These are phyloP conservation scores for Hirtodrosophila confusa DNA, from an alignment of 2,888 invertebrate genomes.

Conservation along the genomic window DNA sequence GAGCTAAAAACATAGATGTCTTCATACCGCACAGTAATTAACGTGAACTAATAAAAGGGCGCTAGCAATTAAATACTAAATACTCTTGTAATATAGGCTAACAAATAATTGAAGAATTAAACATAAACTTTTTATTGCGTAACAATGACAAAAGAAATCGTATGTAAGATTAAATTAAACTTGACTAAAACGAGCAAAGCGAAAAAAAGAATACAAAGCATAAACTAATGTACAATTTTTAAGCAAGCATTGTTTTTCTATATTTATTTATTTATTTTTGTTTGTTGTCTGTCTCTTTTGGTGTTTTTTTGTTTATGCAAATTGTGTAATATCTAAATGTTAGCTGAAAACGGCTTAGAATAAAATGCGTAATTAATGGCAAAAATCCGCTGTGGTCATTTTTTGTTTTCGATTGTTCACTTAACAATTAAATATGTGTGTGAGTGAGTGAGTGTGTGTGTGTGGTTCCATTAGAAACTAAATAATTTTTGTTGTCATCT, in stretches of 20 bases:
- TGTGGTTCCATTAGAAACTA: slow-evolving; percentile 61
- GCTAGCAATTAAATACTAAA: slow-evolving; percentile 41
- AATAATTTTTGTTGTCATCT: slow-evolving; percentile 59
- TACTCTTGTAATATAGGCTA: slow-evolving; percentile 37
- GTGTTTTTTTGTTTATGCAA: slow-evolving; percentile 49
- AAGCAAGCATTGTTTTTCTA: slow-evolving; percentile 14
- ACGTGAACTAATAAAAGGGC: slow-evolving; percentile 47
- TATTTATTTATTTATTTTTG: slow-evolving; percentile 14
- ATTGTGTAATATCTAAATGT: slow-evolving; percentile 39
- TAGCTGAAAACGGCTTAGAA: slow-evolving; percentile 63
- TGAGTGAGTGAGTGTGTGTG: slow-evolving; percentile 15
- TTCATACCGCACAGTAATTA: slow-evolving; percentile 65
- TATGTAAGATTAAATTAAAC: slow-evolving; percentile 23
- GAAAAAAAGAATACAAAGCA: slow-evolving; percentile 23
- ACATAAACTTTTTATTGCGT: slow-evolving; percentile 45
- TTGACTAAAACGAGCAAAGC: slow-evolving; percentile 34
- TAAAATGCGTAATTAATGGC: slow-evolving; percentile 76
- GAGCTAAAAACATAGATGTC: slow-evolving; percentile 73
- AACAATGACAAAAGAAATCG: slow-evolving; percentile 53
- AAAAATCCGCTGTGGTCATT: slow-evolving; percentile 67
- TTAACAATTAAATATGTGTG: slow-evolving; percentile 41
- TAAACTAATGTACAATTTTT: slow-evolving; percentile 23
- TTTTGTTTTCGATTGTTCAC: slow-evolving; percentile 32
- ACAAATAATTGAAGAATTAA: slow-evolving; percentile 41
- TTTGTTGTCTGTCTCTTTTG: slow-evolving; percentile 54